Conservation (phyloP, 2,888 invertebrate genomes). For the Eristalis tenax region DNA sequence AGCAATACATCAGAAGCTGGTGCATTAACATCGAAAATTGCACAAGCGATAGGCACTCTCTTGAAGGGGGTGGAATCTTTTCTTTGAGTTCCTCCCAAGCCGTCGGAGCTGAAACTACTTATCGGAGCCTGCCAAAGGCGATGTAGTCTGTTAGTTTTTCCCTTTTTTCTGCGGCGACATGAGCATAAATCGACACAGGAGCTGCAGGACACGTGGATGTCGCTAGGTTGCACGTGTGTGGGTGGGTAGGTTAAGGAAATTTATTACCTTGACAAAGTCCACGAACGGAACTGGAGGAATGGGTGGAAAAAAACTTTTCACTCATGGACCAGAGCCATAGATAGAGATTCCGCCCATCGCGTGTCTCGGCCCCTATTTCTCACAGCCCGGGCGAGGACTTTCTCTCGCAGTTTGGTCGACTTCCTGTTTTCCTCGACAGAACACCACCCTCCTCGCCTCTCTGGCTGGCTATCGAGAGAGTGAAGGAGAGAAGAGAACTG, state of each 20-base stretch:
- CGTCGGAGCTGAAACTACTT: not conserved
- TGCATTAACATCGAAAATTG: constrained; percentile 20
- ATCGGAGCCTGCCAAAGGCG: not conserved
- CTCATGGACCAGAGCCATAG: not conserved
- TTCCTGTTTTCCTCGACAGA: not conserved
- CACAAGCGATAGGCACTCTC: too few species aligned
- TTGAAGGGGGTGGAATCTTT: not conserved
- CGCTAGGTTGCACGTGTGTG: not conserved
- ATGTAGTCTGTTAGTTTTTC: not conserved
- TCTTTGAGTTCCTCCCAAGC: not conserved
- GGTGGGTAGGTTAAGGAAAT: constrained; percentile 5
- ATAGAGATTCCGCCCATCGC: not conserved
- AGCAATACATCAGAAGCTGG: constrained; percentile 28
- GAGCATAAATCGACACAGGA: constrained; percentile 23
- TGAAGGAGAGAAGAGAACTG: not conserved
- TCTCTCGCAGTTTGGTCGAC: not conserved
- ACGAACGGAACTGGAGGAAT: not conserved
- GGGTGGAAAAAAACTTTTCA: constrained; percentile 37
- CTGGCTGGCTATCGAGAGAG: not conserved
- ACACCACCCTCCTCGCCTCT: not conserved
- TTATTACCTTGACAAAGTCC: constrained; percentile 50
- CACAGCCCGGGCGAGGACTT: not conserved
- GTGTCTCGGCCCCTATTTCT: not conserved
- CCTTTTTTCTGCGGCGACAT: not conserved
- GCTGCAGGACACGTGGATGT: not conserved